Percentiles rank a stretch among this genome's conserved stretches.
Conservation (phyloP, 2,888 invertebrate species). For the Pyrocoelia pectoralis region DNA sequence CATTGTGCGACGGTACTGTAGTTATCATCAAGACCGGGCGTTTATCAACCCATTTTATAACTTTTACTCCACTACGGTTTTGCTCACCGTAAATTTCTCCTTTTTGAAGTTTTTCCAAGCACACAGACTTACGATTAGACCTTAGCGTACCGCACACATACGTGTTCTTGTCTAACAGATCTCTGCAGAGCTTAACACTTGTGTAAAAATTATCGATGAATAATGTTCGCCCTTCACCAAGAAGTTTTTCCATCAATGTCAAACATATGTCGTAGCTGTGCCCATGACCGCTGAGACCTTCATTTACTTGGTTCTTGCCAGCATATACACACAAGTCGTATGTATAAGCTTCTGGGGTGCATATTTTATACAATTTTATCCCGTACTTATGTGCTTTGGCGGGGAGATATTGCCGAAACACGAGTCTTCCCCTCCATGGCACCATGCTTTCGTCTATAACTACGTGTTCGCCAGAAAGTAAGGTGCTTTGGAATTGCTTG, state of each 20-base stretch:
- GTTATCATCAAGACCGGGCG: background rate
- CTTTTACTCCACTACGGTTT: background rate
- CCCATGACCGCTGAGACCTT: too few species aligned
- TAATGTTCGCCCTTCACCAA: conserved; percentile 39
- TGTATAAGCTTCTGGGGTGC: conserved; percentile 47
- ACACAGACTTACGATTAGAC: too few species aligned
- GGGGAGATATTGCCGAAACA: conserved; percentile 50
- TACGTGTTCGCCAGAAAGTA: conserved; percentile 33
- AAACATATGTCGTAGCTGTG: conserved; percentile 8
- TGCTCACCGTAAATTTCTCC: too few species aligned
- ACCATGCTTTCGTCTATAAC: conserved; percentile 52
- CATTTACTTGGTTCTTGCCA: too few species aligned
- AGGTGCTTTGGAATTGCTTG: conserved; percentile 32
- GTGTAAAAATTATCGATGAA: conserved; percentile 47
- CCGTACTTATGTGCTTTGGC: conserved; percentile 44
- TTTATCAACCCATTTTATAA: too few species aligned
- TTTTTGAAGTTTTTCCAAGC: too few species aligned
- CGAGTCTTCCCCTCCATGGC: too few species aligned
- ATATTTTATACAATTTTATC: conserved; percentile 50
- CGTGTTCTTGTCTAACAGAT: background rate
- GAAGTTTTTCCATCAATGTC: conserved; percentile 1
- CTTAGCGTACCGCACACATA: background rate
- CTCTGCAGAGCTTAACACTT: background rate
- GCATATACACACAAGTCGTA: conserved; percentile 41
- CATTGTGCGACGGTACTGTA: background rate